phyloP scores from a whole-genome alignment of 2,113 vertebrate genomes.

The Xenopus laevis region DNA sequence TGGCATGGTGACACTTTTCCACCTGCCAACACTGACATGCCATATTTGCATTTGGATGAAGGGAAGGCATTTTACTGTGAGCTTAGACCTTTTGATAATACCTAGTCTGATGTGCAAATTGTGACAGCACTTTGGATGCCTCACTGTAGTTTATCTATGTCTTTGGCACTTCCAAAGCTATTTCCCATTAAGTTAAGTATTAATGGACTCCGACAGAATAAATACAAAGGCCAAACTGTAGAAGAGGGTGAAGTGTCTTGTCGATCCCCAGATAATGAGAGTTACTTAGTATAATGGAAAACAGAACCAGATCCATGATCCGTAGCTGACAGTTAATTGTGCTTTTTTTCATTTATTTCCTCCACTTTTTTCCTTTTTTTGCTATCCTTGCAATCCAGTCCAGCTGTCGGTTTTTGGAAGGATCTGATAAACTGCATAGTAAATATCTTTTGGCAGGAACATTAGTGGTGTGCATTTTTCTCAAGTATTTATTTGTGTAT shows the following conservation, averaged over 20 bases:
- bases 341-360: neutral
- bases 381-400: neutral
- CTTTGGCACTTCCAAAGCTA: constrained; percentile 15
- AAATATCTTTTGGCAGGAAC: neutral
- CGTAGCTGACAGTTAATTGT: rapidly evolving
- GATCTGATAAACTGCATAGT: neutral
- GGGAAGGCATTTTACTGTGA: neutral
- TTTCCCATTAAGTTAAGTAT: constrained; percentile 19
- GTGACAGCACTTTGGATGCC: constrained; percentile 44
- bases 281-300: rapidly evolving
- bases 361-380: too few species aligned
- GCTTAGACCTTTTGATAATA: constrained; percentile 49
- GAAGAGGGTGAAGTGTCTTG: neutral
- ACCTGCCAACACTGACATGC: constrained; percentile 43
- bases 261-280: constrained; percentile 2
- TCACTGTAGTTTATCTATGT: neutral
- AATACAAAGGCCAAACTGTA: neutral
- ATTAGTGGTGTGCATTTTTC: too few species aligned
- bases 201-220: neutral
- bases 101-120: constrained; percentile 48
- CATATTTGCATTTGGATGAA: constrained; percentile 49
- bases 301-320: neutral
- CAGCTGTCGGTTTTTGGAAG: constrained; percentile 1
- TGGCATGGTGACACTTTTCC: constrained; percentile 17
- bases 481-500: too few species aligned